Base-by-base conservation (phyloP, 2,888 invertebrate genomes). In the Coleophora flavipennella region DNA sequence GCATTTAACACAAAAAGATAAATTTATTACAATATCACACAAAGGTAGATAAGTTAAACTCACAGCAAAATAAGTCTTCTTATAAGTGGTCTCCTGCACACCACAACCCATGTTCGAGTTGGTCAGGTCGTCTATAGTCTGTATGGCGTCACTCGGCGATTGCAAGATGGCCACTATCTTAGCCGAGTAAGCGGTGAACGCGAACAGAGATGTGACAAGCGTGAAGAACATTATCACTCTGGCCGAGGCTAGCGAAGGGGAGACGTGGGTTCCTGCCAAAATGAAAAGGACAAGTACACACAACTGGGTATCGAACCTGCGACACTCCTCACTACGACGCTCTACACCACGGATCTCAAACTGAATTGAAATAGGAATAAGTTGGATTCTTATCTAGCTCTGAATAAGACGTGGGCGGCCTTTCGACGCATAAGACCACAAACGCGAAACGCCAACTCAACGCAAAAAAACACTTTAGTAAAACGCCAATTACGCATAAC, bases 131-230 rank as follows among this genome's bases (percentile, higher is more conserved):
- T 64, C 70, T 38, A 89, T 62, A 11, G 86, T 79, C 41, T 67
- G 75, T 39, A 90, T 77, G 12, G 88, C 85, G 53, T 84, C 67
- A 61, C 88, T 88, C n/a, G 89, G 88, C 49, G 87, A 84, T 66
- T 89, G 89, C 49, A 90, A 68, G 43, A 90, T 69, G 10, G 88
- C 86, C 46, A 90, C 89, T 47, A 90, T 86, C 67, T 88, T 89
- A 13, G 89, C 89, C n/a, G 89, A 88, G 65, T 88, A 90, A 1
- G 89, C 87, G 3, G 89, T 90, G 59, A 88, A 89, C 26, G 86
- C 60, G 62, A 89, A 89, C 35, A 89, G 62, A 0, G 88, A 77
- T 1, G 86, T 68, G 36, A 87, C 63, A 50, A 88, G 79, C 36
- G 86, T 78, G 39, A 81, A 79, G 48, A 89, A 85, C 50, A 89